Conservation (phyloP, 30 jellyfish, hydroid and myxozoan species). For the Aurelia aurita region DNA sequence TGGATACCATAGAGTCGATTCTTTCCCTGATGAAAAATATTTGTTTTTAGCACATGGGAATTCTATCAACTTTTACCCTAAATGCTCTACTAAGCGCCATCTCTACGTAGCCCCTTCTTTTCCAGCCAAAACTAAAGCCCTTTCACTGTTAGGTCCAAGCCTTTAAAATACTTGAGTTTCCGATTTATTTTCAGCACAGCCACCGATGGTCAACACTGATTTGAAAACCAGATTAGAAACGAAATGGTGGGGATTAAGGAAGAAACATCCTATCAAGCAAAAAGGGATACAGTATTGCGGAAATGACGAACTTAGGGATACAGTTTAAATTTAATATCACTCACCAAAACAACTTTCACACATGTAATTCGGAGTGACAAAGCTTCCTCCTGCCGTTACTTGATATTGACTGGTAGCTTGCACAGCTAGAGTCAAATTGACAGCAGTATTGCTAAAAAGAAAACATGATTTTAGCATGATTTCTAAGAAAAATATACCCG, state of each 20-base stretch:
- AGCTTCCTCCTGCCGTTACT: constrained; percentile 83
- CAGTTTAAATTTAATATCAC: constrained; percentile 3
- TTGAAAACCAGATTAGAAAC: background rate
- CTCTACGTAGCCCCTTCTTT: too few relatives aligned
- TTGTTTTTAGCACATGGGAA: background rate
- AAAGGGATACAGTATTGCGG: background rate
- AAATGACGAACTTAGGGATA: too few relatives aligned
- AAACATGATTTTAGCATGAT: background rate
- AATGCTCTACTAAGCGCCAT: too few relatives aligned
- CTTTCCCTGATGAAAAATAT: constrained; percentile 64
- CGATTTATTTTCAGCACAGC: background rate
- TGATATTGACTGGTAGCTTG: constrained; percentile 91
- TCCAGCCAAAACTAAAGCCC: too few relatives aligned
- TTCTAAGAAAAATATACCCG: too few relatives aligned
- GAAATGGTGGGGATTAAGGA: background rate
- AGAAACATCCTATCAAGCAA: background rate
- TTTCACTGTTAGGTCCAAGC: too few relatives aligned
- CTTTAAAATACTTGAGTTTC: too few relatives aligned
- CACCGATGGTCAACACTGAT: background rate
- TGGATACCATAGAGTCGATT: constrained; percentile 97
- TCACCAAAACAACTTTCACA: constrained; percentile 98
- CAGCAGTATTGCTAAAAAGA: constrained; percentile 90
- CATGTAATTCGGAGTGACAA: constrained; percentile 87
- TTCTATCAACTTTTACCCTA: too few relatives aligned
- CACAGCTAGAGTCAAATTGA: constrained; percentile 89